Percentiles rank a stretch among this genome's conserved stretches.
These are phyloP conservation scores for Heliconius melpomene DNA, from an alignment of 1,140 invertebrate genomes.

Conservation along the genomic window DNA sequence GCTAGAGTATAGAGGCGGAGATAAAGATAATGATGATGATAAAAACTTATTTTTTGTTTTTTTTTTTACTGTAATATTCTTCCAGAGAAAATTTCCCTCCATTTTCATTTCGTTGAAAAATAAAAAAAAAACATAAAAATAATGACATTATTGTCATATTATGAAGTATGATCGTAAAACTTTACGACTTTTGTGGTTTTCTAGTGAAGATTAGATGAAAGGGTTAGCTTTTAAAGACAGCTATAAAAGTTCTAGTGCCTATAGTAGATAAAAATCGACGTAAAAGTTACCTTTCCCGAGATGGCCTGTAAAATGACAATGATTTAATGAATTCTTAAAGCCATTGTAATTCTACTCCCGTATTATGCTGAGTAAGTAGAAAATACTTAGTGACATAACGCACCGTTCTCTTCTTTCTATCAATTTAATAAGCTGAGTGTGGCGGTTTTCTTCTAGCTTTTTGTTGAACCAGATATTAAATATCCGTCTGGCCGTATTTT, in stretches of 20 bases:
- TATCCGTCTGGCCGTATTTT: no score
- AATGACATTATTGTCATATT: conserved; percentile 7
- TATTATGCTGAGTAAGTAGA: neutral
- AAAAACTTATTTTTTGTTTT: no score
- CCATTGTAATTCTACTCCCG: neutral
- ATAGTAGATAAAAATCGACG: conserved; percentile 41
- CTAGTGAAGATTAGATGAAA: conserved; percentile 25
- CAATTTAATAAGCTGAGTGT: no score
- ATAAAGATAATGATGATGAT: no score
- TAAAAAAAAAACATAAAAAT: neutral
- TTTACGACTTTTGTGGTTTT: conserved; percentile 7
- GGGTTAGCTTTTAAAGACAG: conserved; percentile 19
- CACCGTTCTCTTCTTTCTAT: no score
- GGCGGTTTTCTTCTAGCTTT: no score
- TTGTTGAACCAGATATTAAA: no score
- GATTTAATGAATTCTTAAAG: conserved; percentile 10
- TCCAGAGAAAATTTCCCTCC: no score
- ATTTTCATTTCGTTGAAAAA: neutral
- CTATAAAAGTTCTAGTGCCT: conserved; percentile 21
- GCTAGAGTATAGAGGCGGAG: no score
- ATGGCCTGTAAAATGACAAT: conserved; percentile 42
- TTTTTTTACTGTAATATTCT: no score
- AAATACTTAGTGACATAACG: no score
- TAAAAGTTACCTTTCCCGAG: conserved; percentile 43
- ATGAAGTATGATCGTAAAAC: conserved; percentile 29